phyloP scores from a whole-genome alignment of 2,113 vertebrate species.

The Grantiella picta region DNA sequence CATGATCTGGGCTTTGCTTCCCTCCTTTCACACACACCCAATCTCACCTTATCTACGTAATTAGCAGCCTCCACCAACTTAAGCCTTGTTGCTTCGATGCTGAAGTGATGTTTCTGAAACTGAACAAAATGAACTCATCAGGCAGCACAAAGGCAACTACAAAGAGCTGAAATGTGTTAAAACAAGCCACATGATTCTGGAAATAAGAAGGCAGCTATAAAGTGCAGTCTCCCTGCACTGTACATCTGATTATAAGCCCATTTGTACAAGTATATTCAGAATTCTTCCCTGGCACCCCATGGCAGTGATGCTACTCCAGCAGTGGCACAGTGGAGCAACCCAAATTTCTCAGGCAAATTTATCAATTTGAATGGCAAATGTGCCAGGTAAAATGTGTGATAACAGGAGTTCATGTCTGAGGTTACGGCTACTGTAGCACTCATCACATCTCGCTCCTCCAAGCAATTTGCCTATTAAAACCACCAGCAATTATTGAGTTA shows the following conservation, averaged over 20 bases:
- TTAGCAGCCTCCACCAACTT: constrained; percentile 91
- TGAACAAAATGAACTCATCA: constrained; percentile 57
- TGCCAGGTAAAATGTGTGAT: background rate
- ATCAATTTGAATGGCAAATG: background rate
- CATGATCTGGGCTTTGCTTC: background rate
- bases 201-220: background rate
- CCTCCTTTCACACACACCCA: background rate
- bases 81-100: constrained; percentile 76
- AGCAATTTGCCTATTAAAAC: background rate
- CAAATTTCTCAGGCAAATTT: background rate
- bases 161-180: background rate
- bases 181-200: background rate
- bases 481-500: background rate
- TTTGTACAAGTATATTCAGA: background rate
- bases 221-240: background rate
- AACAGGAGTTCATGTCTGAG: background rate
- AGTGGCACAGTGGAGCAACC: background rate
- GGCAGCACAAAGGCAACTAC: background rate
- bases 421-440: background rate
- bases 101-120: constrained; percentile 84
- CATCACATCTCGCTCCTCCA: background rate
- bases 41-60: constrained; percentile 93
- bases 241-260: background rate
- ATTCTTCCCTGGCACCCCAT: background rate
- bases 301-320: accelerated